phyloP scores from a whole-genome alignment of 1,140 invertebrate species.

The Orchesella cincta region DNA sequence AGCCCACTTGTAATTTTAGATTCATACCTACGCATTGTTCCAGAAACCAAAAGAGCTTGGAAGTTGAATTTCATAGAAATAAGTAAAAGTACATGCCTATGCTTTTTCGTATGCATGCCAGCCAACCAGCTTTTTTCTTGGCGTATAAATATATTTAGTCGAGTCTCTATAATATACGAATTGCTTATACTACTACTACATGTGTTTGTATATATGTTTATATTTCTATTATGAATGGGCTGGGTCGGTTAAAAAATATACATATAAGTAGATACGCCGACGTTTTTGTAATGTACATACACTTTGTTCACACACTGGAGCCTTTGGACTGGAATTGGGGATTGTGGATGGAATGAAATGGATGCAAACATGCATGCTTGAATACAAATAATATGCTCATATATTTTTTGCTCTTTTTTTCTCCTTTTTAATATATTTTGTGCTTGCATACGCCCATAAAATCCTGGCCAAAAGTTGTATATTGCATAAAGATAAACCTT shows the following conservation, averaged over 20 bases:
- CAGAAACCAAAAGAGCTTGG: neutral
- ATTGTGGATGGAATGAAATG: neutral
- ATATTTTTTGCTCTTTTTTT: neutral
- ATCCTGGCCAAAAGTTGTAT: neutral
- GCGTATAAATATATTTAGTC: neutral
- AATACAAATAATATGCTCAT: neutral
- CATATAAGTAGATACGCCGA: no score
- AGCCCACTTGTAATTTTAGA: neutral
- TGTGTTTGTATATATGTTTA: no score
- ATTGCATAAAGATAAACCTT: no score
- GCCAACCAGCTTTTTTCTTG: no score
- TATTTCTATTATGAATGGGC: neutral
- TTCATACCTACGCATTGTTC: neutral
- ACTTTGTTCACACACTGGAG: no score
- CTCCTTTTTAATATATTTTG: neutral
- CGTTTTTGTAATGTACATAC: neutral
- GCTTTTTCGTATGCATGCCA: no score
- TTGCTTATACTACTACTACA: neutral
- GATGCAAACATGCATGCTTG: neutral
- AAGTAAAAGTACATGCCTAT: neutral
- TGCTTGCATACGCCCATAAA: neutral
- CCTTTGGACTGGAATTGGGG: no score
- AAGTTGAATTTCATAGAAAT: neutral
- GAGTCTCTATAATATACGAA: neutral
- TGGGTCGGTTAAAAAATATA: neutral